Base-by-base conservation (phyloP, 2,113 vertebrate species). In the Tursiops truncatus region DNA sequence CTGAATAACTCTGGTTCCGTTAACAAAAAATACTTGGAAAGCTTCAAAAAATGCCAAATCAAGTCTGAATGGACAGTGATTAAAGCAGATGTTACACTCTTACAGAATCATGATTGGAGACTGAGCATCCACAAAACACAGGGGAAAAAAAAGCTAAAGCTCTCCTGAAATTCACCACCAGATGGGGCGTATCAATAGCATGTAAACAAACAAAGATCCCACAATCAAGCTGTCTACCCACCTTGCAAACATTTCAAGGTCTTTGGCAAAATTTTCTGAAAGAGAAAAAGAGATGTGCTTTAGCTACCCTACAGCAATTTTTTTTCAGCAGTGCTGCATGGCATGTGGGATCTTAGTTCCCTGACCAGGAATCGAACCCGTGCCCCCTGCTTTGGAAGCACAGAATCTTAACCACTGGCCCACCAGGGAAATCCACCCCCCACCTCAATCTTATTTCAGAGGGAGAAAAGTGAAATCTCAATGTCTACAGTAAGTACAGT, bases 191-290 rank as follows among this genome's bases (percentile, higher is more conserved):
- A 26, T 50, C 76, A 56, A 36, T 1, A 47, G 67, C 21, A 53
- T 0, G 44, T 15, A 21, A 36, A 17, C 58, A 10, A 38, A 36
- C 58, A 10, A 38, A 36, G 63, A 5, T 7, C 1, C 1, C 3
- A 71, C 8, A 17, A 0, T 2, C 71, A 79, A 77, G 21, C 2
- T 93, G 62, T 63, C 2, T 12, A 98, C 98, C 96, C 98, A 99
- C 99, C 99, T 99, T 67, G 99, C 99, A 98, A 99, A 99, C 93
- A 99, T 98, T 96, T 99, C 99, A 62, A 99, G 98, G 98, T 99
- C 99, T 97, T 98, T 99, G 12, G 99, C 99, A 98, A 99, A 99
- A 94, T 92, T 98, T 97, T 99, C 99, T 99, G 98, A 95, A 98
- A 98, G 93, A 98, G 85, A 98, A 71, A 98, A 97, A 86, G 88